These are phyloP conservation scores for Nymphalis io DNA, from an alignment of 1,140 invertebrate genomes.

Conservation along the genomic window DNA sequence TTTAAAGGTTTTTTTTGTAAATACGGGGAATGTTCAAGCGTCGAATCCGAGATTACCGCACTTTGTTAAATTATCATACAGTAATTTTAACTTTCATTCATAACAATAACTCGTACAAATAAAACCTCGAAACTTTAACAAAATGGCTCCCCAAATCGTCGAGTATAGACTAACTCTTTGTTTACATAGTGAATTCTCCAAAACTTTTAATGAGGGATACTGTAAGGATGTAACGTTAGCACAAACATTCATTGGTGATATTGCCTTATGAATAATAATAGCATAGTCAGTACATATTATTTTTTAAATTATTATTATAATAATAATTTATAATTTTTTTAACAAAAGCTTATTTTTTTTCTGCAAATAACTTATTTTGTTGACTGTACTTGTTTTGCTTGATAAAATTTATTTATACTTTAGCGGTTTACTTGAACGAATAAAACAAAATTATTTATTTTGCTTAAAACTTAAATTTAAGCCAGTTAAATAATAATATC, in stretches of 20 bases:
- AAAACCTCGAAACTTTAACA: not conserved
- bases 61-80: not conserved
- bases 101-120: constrained; percentile 11
- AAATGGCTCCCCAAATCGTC: not conserved
- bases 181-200: constrained; percentile 12
- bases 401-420: not conserved
- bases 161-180: not conserved
- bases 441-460: too few species aligned
- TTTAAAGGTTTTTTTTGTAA: too few species aligned
- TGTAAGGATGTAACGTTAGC: constrained; percentile 11
- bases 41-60: too few species aligned
- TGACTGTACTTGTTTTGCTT: not conserved
- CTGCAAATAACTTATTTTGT: not conserved
- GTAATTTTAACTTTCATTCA: not conserved
- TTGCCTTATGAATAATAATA: not conserved
- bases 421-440: too few species aligned
- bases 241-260: constrained; percentile 12
- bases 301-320: too few species aligned
- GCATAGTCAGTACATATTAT: too few species aligned
- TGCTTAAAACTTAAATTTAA: too few species aligned
- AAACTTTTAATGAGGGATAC: constrained; percentile 27
- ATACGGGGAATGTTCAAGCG: too few species aligned
- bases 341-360: not conserved
- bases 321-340: too few species aligned
- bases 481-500: too few species aligned